phyloP scores from a whole-genome alignment of 2,113 vertebrate species.

The Oreocharis arfaki region DNA sequence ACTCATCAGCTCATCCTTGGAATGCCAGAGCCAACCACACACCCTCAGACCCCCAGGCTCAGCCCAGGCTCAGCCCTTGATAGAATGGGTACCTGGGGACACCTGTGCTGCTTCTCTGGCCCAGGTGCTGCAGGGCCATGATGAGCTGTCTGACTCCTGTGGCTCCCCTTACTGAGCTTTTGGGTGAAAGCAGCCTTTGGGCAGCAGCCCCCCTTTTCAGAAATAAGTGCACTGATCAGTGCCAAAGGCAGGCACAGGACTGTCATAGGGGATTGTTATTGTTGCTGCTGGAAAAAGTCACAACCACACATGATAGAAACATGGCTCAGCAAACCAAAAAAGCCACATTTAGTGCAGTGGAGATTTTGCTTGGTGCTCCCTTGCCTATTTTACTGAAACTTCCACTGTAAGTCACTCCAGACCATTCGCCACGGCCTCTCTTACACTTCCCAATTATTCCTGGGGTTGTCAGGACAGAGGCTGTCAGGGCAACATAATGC shows the following conservation, averaged over 20 bases:
- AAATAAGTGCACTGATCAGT: neutral
- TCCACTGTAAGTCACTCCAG: neutral
- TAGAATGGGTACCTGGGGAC: neutral
- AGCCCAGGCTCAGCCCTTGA: too few species aligned
- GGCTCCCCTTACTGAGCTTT: neutral
- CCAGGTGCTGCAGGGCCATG: rapidly evolving
- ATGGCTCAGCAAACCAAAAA: neutral
- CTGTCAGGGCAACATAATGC: rapidly evolving
- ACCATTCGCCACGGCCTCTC: neutral
- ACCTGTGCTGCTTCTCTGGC: neutral
- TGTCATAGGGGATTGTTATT: rapidly evolving
- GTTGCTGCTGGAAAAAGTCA: neutral
- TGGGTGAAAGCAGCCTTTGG: neutral
- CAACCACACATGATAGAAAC: rapidly evolving
- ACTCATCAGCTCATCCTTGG: rapidly evolving
- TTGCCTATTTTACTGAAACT: neutral
- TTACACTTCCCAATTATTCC: neutral
- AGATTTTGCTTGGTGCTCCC: neutral
- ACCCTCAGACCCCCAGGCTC: rapidly evolving
- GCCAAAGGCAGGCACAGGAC: neutral
- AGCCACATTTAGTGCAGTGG: rapidly evolving
- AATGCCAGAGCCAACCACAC: neutral
- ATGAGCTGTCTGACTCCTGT: neutral
- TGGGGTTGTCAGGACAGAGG: neutral
- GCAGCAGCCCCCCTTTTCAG: neutral